Conservation (phyloP, 2,113 vertebrate species). For the Chrysemys picta region DNA sequence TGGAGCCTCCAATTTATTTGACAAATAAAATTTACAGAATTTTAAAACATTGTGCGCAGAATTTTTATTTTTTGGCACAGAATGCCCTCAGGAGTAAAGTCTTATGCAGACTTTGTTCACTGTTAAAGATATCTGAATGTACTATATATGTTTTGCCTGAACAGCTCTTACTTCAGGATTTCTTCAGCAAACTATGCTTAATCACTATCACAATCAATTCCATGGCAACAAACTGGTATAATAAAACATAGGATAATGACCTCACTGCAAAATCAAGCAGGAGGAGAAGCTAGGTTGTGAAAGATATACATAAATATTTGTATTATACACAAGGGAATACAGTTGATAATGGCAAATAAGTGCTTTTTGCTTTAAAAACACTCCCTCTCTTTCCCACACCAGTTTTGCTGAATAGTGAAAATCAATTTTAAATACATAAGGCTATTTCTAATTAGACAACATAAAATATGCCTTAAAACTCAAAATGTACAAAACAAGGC, state of each 20-base stretch:
- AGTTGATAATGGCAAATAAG: neutral
- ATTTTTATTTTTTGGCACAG: no score
- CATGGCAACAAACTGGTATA: slow-evolving; percentile 16
- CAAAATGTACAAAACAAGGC: neutral
- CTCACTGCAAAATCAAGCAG: neutral
- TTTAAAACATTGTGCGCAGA: no score
- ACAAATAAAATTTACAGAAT: no score
- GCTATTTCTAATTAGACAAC: neutral
- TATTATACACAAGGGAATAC: neutral
- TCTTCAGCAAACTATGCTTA: neutral
- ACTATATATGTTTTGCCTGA: neutral
- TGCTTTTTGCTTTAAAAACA: neutral
- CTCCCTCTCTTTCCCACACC: neutral
- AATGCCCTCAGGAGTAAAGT: no score
- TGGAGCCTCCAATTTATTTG: no score
- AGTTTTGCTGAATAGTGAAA: neutral
- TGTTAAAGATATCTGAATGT: neutral
- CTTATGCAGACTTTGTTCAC: neutral
- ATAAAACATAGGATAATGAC: neutral
- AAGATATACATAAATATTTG: slow-evolving; percentile 25
- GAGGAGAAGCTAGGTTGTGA: neutral
- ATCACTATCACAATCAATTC: neutral
- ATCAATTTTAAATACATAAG: slow-evolving; percentile 11
- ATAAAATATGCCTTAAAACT: neutral
- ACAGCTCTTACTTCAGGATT: neutral